These are phyloP conservation scores for Scaptomyza parva DNA, from an alignment of 2,888 invertebrate genomes.

Conservation along the genomic window DNA sequence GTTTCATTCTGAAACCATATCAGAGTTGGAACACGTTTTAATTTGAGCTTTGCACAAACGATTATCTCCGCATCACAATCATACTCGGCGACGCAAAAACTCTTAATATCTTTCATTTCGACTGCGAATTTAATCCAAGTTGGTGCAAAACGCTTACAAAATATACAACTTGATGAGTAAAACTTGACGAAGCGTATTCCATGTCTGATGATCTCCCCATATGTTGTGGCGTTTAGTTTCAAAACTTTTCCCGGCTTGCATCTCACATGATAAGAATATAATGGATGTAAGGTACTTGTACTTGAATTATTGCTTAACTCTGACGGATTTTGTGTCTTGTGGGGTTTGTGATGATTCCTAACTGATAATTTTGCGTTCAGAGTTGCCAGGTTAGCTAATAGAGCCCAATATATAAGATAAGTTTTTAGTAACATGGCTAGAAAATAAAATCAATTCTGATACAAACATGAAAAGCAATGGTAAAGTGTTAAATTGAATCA, in stretches of 20 bases:
- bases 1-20: constrained; percentile 9
- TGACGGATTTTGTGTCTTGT: not conserved
- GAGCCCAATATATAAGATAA: not conserved
- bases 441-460: not conserved
- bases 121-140: constrained; percentile 5
- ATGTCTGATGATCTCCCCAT: not conserved
- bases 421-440: constrained; percentile 1
- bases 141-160: not conserved
- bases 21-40: constrained; percentile 1
- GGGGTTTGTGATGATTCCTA: not conserved
- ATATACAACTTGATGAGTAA: not conserved
- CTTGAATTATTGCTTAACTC: too few species aligned
- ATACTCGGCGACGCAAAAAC: constrained; percentile 15
- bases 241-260: not conserved
- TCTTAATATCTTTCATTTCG: not conserved
- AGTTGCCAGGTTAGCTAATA: not conserved
- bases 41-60: not conserved
- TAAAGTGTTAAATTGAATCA: too few species aligned
- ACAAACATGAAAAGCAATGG: too few species aligned
- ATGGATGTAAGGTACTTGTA: too few species aligned
- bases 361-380: not conserved
- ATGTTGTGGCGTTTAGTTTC: not conserved
- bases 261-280: too few species aligned
- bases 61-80: not conserved
- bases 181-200: constrained; percentile 24